Conservation (phyloP, 2,797 vertebrate species). For the Chrosomus eos region DNA sequence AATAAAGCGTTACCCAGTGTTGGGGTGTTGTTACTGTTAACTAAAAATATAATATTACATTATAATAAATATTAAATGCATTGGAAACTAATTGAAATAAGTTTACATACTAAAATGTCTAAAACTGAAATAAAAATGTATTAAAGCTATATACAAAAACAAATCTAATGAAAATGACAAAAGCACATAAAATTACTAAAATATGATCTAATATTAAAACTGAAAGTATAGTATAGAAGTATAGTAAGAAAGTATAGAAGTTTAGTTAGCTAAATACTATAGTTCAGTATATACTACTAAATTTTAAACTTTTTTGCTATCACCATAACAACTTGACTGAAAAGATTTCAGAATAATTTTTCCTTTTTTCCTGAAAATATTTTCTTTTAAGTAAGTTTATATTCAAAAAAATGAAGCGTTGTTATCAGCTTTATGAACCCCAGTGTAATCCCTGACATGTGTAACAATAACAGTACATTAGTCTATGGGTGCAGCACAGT, state of each 20-base stretch:
- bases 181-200: neutral
- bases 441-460: neutral
- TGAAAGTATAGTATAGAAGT: too few relatives aligned
- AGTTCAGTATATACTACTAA: neutral
- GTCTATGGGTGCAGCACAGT: conserved; percentile 6
- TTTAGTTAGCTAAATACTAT: neutral
- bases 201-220: neutral
- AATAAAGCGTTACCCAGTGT: neutral
- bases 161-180: neutral
- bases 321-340: neutral
- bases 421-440: neutral
- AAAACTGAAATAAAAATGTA: neutral
- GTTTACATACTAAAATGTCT: neutral
- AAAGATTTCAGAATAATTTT: neutral
- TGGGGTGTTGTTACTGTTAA: neutral
- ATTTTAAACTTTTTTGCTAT: too few relatives aligned
- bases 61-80: neutral
- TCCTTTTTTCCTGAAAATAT: neutral
- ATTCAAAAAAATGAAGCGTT: neutral
- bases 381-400: neutral
- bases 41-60: too few relatives aligned
- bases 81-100: neutral
- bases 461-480: neutral
- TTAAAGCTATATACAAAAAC: neutral
- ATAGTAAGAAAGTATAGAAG: too few relatives aligned